phyloP scores from a whole-genome alignment of 2,113 vertebrate genomes.

The Osmerus mordax region DNA sequence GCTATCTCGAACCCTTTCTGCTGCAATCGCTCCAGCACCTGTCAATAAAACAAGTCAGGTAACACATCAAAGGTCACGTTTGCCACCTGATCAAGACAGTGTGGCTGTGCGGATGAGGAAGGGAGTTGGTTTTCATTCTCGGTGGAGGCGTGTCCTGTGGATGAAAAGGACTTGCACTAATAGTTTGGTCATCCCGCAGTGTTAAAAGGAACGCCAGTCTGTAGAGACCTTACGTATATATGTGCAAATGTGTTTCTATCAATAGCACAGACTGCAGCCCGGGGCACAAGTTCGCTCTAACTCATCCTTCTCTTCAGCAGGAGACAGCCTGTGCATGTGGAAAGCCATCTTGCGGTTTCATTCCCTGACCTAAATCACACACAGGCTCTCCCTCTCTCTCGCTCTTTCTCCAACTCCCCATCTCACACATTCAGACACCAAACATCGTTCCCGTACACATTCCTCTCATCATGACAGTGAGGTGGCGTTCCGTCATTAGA shows the following conservation, averaged over 20 bases:
- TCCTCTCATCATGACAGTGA: slow-evolving; percentile 39
- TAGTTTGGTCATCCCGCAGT: background rate
- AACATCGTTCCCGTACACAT: slow-evolving; percentile 12
- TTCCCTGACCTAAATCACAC: slow-evolving; percentile 22
- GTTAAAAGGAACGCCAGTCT: background rate
- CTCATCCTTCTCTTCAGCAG: background rate
- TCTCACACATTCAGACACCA: slow-evolving; percentile 3
- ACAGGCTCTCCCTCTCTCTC: background rate
- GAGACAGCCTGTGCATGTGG: slow-evolving; percentile 2
- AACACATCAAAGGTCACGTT: too few relatives aligned
- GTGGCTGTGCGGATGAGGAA: too few relatives aligned
- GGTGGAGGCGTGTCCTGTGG: too few relatives aligned
- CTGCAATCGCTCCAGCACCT: slow-evolving; percentile 93
- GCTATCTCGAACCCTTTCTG: slow-evolving; percentile 90
- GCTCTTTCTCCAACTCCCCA: background rate
- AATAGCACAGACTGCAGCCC: background rate
- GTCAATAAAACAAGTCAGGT: slow-evolving; percentile 33
- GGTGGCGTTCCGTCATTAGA: slow-evolving; percentile 48
- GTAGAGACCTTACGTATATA: background rate
- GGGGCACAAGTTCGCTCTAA: background rate
- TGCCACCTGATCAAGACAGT: too few relatives aligned
- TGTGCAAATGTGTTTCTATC: slow-evolving; percentile 11
- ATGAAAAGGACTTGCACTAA: too few relatives aligned
- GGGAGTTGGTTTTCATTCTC: too few relatives aligned
- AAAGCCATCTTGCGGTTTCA: slow-evolving; percentile 21